A percentile compares a stretch with the other conserved stretches of the same genome.
Conservation (phyloP, 2,888 invertebrate species). For the Scaptomyza cyrtandrae region DNA sequence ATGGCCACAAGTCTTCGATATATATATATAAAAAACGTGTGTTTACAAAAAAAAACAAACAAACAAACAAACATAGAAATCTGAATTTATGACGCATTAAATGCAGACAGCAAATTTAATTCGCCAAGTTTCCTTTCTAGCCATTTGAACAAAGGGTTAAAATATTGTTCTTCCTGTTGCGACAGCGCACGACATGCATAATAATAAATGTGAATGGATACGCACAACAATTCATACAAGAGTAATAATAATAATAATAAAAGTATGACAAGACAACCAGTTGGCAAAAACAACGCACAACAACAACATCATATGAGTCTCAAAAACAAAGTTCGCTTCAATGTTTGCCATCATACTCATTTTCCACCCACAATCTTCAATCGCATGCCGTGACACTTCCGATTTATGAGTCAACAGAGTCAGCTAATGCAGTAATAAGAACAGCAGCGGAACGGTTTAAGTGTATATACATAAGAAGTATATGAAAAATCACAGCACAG, state of each 20-base stretch:
- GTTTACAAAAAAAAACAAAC: not conserved
- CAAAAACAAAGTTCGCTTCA: not conserved
- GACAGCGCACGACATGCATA: constrained; percentile 67
- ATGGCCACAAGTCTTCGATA: not conserved
- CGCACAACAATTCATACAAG: constrained; percentile 16
- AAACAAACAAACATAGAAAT: not conserved
- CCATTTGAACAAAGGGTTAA: constrained; percentile 36
- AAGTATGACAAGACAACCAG: constrained; percentile 34
- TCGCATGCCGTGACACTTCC: constrained; percentile 5
- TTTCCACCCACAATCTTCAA: not conserved
- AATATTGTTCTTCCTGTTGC: constrained; percentile 50
- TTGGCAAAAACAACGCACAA: constrained; percentile 33
- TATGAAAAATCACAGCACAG: not conserved
- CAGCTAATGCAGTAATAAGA: constrained; percentile 37
- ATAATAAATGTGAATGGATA: constrained; percentile 57
- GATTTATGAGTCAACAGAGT: constrained; percentile 13
- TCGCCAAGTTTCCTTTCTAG: not conserved
- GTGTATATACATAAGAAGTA: not conserved
- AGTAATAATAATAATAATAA: constrained; percentile 42
- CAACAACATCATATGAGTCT: not conserved
- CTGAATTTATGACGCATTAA: constrained; percentile 45
- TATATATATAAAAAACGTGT: not conserved
- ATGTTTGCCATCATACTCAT: not conserved
- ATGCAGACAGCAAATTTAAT: constrained; percentile 15
- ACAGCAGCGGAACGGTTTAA: constrained; percentile 13